phyloP scores from a whole-genome alignment of 2,797 vertebrate genomes.

The Kryptolebias ocellatus region DNA sequence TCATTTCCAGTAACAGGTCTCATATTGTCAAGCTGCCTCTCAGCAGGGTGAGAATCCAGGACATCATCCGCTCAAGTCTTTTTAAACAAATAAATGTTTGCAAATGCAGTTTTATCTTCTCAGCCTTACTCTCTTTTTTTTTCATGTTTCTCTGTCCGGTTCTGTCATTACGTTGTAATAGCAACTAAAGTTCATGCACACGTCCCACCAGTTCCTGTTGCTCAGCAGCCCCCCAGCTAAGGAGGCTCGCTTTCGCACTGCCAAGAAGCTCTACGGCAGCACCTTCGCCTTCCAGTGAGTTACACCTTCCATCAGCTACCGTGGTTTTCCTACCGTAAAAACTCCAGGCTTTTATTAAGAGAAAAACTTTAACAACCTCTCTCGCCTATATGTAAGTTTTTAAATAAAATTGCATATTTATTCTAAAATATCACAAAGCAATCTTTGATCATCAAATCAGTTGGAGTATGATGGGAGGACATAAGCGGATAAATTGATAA shows the following conservation, averaged over 20 bases:
- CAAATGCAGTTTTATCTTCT: conserved; percentile 22
- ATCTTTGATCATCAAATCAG: not conserved
- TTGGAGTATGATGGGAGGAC: conserved; percentile 20
- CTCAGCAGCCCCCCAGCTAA: conserved; percentile 99
- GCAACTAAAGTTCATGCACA: conserved; percentile 99
- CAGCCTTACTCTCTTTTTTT: conserved; percentile 33
- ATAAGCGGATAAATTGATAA: conserved; percentile 28
- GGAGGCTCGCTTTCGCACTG: conserved; percentile 98
- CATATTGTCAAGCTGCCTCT: conserved; percentile 99
- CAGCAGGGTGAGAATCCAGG: conserved; percentile 88
- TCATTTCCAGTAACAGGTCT: conserved; percentile 99
- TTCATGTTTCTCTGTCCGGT: conserved; percentile 15
- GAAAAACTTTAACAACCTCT: not conserved
- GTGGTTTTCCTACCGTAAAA: not conserved
- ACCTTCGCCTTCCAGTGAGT: conserved; percentile 99
- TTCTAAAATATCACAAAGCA: conserved; percentile 16
- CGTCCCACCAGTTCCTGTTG: conserved; percentile 99
- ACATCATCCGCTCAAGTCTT: conserved; percentile 14
- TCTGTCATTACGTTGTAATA: conserved; percentile 68
- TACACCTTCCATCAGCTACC: conserved; percentile 9
- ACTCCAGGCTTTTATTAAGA: not conserved
- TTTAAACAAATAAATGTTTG: conserved; percentile 9
- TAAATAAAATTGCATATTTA: conserved; percentile 7
- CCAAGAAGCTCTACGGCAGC: conserved; percentile 99
- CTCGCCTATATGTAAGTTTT: not conserved